Evolutionary conservation across 2,113 vertebrate species (phyloP).

Genomic region (Butorides virescens): DNA sequence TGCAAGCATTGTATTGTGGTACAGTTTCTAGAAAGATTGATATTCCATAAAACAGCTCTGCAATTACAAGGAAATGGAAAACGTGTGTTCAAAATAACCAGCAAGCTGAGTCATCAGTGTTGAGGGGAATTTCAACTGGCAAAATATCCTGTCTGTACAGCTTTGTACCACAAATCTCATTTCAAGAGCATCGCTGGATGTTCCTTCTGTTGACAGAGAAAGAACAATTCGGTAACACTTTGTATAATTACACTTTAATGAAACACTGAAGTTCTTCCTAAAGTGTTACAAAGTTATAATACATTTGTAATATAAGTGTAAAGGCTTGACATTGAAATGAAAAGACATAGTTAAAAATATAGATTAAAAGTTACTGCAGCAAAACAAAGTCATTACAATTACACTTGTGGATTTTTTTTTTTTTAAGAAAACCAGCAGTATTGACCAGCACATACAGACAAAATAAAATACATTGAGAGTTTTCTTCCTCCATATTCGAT

Average conservation of each 20-base stretch:
- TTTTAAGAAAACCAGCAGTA: not conserved
- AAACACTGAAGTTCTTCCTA: not conserved
- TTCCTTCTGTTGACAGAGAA: not conserved
- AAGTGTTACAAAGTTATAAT: conserved; percentile 25
- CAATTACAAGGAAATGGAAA: not conserved
- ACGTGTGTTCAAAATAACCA: not conserved
- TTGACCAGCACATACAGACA: not conserved
- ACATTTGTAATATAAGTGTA: not conserved
- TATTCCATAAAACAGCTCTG: not conserved
- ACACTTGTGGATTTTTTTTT: not conserved
- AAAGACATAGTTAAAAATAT: conserved; percentile 1
- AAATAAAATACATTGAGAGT: conserved; percentile 9
- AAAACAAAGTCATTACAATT: conserved; percentile 6
- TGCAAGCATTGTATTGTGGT: not conserved
- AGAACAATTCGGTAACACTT: not conserved
- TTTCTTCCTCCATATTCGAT: not conserved
- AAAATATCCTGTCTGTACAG: not conserved
- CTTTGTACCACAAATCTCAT: not conserved
- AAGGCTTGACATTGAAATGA: not conserved
- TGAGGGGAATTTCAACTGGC: not conserved
- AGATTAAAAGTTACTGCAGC: conserved; percentile 8
- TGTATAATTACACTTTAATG: conserved; percentile 33
- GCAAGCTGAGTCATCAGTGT: not conserved
- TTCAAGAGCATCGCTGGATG: not conserved
- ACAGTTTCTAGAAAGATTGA: not conserved